Evolutionary conservation across 2,113 vertebrate species (phyloP).

Genomic region (Apodemus speciosus): DNA sequence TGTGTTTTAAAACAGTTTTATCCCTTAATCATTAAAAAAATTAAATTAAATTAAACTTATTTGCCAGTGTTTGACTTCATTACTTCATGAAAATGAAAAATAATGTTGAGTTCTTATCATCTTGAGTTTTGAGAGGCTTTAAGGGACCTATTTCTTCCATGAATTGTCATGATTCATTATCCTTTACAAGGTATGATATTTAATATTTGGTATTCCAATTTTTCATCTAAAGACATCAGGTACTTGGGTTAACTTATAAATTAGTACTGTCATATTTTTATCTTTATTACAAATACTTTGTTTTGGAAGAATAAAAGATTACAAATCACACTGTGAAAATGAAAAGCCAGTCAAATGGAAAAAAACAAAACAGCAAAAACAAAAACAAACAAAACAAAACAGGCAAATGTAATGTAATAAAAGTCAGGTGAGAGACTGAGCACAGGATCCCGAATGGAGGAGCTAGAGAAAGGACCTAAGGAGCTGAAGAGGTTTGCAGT

Average conservation of each 20-base stretch:
- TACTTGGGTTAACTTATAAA: conserved; percentile 13
- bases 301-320: conserved; percentile 16
- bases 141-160: conserved; percentile 2
- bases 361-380: too few relatives aligned
- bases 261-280: conserved; percentile 1
- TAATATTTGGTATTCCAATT: background rate
- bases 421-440: background rate
- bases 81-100: conserved; percentile 45
- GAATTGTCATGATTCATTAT: background rate
- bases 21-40: background rate
- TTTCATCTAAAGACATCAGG: background rate
- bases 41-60: conserved; percentile 45
- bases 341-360: background rate
- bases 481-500: too few relatives aligned
- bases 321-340: background rate
- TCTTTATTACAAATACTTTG: background rate
- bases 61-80: background rate
- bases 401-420: background rate
- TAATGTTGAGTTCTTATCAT: background rate
- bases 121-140: background rate
- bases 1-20: background rate
- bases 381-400: background rate
- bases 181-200: background rate
- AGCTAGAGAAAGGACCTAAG: too few relatives aligned
- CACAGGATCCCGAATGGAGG: too few relatives aligned